These are phyloP conservation scores for Drosophila maculinotata DNA, from an alignment of 2,888 invertebrate genomes.

Conservation along the genomic window DNA sequence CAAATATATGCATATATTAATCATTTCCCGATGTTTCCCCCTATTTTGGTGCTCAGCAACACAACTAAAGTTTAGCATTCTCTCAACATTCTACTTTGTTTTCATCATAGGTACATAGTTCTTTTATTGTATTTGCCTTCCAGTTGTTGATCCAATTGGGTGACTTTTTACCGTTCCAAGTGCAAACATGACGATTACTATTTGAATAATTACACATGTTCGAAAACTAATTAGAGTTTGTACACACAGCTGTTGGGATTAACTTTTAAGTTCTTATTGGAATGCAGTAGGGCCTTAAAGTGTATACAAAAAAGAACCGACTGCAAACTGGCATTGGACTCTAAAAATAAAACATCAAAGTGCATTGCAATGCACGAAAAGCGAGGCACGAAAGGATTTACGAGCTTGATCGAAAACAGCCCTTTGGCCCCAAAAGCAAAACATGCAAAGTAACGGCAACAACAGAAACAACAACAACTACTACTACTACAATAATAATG, in stretches of 20 bases:
- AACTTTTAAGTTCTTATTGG: conserved; percentile 12
- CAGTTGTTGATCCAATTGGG: conserved; percentile 27
- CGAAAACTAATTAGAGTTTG: conserved; percentile 27
- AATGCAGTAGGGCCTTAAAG: background rate
- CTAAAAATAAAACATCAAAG: conserved; percentile 71
- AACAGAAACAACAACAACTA: conserved; percentile 11
- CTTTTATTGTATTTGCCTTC: background rate
- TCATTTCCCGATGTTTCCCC: too few relatives aligned
- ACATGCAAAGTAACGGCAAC: conserved; percentile 50
- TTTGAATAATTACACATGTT: conserved; percentile 33
- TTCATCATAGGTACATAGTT: background rate
- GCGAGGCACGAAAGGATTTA: conserved; percentile 74
- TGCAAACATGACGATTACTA: conserved; percentile 15
- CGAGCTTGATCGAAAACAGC: conserved; percentile 75
- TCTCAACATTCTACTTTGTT: too few relatives aligned
- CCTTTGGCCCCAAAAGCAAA: conserved; percentile 51
- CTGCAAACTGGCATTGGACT: conserved; percentile 28
- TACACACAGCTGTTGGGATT: conserved; percentile 39
- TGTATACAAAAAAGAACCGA: conserved; percentile 3
- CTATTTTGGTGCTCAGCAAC: too few relatives aligned
- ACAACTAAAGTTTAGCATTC: too few relatives aligned
- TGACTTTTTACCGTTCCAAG: conserved; percentile 5
- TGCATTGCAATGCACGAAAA: conserved; percentile 55
- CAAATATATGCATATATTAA: too few relatives aligned
- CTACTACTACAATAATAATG: conserved; percentile 41